Conservation (phyloP, 2,113 vertebrate genomes). For the Mugil cephalus region DNA sequence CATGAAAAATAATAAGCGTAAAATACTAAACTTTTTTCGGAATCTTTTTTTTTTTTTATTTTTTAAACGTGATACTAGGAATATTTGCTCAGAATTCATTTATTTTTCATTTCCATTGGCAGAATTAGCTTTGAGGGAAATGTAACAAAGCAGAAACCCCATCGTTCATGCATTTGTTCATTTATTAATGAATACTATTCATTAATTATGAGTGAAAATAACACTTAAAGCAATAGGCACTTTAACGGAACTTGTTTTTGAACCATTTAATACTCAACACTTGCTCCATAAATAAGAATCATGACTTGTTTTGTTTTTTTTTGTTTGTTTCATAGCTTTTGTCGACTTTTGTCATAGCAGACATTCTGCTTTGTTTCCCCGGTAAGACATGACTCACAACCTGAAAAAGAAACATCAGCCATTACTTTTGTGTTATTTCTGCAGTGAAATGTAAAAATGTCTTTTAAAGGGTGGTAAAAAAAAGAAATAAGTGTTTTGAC, state of each 20-base stretch:
- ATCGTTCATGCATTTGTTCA: slow-evolving; percentile 1
- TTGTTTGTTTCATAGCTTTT: background rate
- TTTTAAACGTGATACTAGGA: background rate
- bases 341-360: background rate
- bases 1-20: background rate
- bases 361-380: background rate
- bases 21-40: background rate
- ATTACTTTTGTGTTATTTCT: background rate
- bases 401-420: background rate
- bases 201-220: background rate
- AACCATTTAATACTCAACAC: too few relatives aligned
- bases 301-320: background rate
- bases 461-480: too few relatives aligned
- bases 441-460: background rate
- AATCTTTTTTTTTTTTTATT: too few relatives aligned
- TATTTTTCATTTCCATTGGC: background rate
- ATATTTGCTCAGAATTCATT: background rate
- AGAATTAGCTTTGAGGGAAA: background rate
- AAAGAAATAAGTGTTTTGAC: slow-evolving; percentile 1
- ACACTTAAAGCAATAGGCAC: background rate
- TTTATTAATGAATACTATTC: background rate
- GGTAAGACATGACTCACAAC: background rate
- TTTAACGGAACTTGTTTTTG: too few relatives aligned
- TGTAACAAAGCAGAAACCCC: background rate
- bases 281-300: background rate